These are phyloP conservation scores for Actenoides lindsayi DNA, from an alignment of 2,113 vertebrate genomes.

Conservation along the genomic window DNA sequence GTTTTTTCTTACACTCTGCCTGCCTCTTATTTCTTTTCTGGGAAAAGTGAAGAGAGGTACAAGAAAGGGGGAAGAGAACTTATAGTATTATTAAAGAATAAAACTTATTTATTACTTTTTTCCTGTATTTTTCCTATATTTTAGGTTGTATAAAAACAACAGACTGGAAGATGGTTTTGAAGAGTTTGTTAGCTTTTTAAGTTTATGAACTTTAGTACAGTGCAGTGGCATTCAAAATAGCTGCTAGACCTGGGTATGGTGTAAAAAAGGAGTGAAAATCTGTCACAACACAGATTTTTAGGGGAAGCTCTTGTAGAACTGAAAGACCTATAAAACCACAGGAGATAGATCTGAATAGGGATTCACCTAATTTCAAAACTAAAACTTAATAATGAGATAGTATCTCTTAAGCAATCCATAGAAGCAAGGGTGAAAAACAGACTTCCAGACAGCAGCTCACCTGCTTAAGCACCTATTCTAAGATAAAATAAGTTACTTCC, in stretches of 20 bases:
- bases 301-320: background rate
- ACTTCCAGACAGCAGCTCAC: background rate
- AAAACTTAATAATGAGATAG: background rate
- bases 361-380: background rate
- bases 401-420: background rate
- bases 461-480: background rate
- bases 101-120: background rate
- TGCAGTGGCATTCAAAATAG: background rate
- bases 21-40: background rate
- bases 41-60: background rate
- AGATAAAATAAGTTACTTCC: background rate
- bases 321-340: background rate
- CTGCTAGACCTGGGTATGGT: background rate
- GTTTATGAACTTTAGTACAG: background rate
- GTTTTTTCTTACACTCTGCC: background rate
- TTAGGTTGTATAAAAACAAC: background rate
- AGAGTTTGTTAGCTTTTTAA: background rate
- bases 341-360: background rate
- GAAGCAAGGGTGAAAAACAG: background rate
- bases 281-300: background rate
- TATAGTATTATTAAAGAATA: background rate
- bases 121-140: background rate
- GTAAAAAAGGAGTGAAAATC: background rate
- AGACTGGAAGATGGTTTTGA: background rate
- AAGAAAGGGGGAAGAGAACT: background rate